Evolutionary conservation across 1,140 invertebrate genomes (phyloP), one percentile per base, ranked within the genome.

Genomic region (Dufourea novaeangliae): DNA sequence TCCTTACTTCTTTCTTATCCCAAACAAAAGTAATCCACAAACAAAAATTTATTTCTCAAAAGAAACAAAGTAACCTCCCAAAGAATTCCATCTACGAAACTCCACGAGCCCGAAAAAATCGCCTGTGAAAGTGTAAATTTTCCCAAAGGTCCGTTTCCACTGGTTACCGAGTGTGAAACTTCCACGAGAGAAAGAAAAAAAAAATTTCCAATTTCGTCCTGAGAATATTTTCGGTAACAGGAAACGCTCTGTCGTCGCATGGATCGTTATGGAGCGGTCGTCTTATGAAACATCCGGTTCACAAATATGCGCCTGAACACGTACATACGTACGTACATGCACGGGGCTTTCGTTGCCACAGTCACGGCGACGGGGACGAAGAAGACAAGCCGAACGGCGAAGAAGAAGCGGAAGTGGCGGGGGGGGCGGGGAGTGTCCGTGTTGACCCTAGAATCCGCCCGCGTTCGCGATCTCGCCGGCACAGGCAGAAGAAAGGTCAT

Each of bases 201-300:
- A n/a, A n/a, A n/a, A n/a, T n/a, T n/a, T n/a, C n/a, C n/a, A n/a
- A n/a, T n/a, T n/a, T n/a, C n/a, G n/a, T 27, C 20, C 7, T n/a
- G 59, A 27, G n/a, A 2, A 34, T 5, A 34, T 39, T 61, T 59
- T 76, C 64, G 66, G 41, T 76, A n/a, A 61, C 54, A 76, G 73
- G 73, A 76, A 76, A 68, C 27, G 39, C 32, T n/a, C n/a, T n/a
- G n/a, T 59, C 39, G 57, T 59, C 66, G 54, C 17, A 39, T n/a
- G 32, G 73, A 76, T 69, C 73, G 54, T 76, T 67, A 69, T 59
- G 46, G 66, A 76, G 66, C 73, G 6, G 73, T n/a, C 64, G 6
- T 41, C 64, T 76, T 76, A 76, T 76, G 73, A 76, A 76, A 76
- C 66, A 76, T 76, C 73, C 73, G 59, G 73, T 50, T 76, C 64